Conservation (phyloP, 2,797 vertebrate genomes). For the Crenuchus spilurus region DNA sequence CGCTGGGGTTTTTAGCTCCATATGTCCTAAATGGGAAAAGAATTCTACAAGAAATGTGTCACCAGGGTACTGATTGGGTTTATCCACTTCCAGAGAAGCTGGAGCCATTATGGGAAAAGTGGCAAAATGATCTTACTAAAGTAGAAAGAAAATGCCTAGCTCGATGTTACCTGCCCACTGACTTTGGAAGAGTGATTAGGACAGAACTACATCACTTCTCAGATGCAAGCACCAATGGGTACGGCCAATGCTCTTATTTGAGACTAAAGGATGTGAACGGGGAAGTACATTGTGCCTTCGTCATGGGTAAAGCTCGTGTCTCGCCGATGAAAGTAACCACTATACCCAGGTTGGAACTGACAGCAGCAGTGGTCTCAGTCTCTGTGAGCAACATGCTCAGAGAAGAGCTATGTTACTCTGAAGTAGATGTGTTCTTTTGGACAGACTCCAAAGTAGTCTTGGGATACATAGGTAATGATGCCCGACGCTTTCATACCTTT, state of each 20-base stretch:
- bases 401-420: not conserved
- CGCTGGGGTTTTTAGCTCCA: slow-evolving; percentile 9
- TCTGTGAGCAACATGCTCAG: not conserved
- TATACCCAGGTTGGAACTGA: slow-evolving; percentile 2
- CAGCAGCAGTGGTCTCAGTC: slow-evolving; percentile 8
- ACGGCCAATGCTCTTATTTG: slow-evolving; percentile 18
- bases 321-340: not conserved
- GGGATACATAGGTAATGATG: not conserved
- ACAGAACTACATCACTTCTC: slow-evolving; percentile 34
- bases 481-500: slow-evolving; percentile 18
- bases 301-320: not conserved
- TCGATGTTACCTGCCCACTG: slow-evolving; percentile 8
- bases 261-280: not conserved
- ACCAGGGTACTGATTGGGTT: slow-evolving; percentile 26
- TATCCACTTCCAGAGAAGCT: slow-evolving; percentile 21
- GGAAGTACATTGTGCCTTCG: not conserved
- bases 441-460: not conserved
- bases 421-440: not conserved
- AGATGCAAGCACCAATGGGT: slow-evolving; percentile 14
- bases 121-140: slow-evolving; percentile 1
- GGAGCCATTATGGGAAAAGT: slow-evolving; percentile 22
- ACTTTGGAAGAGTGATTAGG: slow-evolving; percentile 8
- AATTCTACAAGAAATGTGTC: slow-evolving; percentile 19
- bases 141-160: slow-evolving; percentile 5
- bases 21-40: slow-evolving; percentile 8